Base-by-base conservation (phyloP, 1,140 invertebrate species). In the Anoplophora glabripennis region DNA sequence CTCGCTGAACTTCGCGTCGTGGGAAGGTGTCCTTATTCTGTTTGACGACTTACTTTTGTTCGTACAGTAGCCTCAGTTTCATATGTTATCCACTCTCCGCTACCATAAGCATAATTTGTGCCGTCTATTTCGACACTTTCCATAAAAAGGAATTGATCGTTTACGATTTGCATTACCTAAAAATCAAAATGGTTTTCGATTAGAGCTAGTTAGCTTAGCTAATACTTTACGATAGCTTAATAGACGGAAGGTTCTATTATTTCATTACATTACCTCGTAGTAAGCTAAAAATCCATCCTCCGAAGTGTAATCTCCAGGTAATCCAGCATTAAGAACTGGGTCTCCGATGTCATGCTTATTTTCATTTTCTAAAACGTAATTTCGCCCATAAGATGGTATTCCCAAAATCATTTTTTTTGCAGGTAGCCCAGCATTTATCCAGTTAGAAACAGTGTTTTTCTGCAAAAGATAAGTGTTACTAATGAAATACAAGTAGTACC, bases 371-470 rank as follows among this genome's bases (percentile, higher is more conserved):
- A 90, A 73, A 8, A 78, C 84, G 60, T 84, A 89, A 3, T 80
- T 74, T 49, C 82, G 79, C 3, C 86, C 88, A 62, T 88, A 88
- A 1, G 81, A 77, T 4, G 83, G 79, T 53, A 88, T 71, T 11
- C 88, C 88, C 8, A 89, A 62, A n/a, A 85, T 72, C 1, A 89
- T 54, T 74, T 89, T 89, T 0, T 82, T 72, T 9, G 70, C 44
- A 0, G 83, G 78, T 2, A 78, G 66, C 61, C 77, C 69, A 66
- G 65, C 15, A 62, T 54, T 72, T 68, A 89, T 28, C 79, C 79
- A 81, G n/a, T 73, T 74, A 4, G 75, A 46, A n/a, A 81, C 68
- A 1, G 67, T 66, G 17, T 71, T 60, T 49, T 77, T 61, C 76
- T 73, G 61, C n/a, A 59, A 52, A 45, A 62, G 36, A 45, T 14